phyloP scores from a whole-genome alignment of 2,797 vertebrate genomes.

The Coilia nasus region DNA sequence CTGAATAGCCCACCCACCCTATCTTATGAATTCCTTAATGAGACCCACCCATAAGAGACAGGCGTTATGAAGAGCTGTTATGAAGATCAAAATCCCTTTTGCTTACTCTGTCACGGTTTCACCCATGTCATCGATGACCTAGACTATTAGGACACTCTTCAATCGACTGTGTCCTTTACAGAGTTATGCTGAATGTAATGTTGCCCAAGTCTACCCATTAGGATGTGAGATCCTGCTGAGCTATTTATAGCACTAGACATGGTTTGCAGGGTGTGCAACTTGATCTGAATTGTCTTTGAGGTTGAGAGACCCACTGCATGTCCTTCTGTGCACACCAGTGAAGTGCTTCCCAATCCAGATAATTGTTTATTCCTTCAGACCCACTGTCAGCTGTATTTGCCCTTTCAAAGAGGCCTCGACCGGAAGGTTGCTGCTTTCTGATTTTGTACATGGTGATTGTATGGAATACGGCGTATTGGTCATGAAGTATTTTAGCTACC shows the following conservation, averaged over 20 bases:
- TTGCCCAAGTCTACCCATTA: constrained; percentile 44
- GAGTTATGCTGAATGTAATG: not conserved
- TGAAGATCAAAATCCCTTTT: not conserved
- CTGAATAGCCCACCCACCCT: no score
- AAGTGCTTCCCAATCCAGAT: constrained; percentile 25
- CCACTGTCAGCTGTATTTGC: not conserved
- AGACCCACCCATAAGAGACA: not conserved
- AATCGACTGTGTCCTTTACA: not conserved
- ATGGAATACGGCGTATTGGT: no score
- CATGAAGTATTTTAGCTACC: not conserved
- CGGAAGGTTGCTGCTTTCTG: not conserved
- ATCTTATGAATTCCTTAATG: not conserved
- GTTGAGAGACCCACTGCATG: constrained; percentile 60
- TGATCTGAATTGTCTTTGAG: constrained; percentile 78
- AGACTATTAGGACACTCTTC: not conserved
- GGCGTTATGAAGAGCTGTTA: not conserved
- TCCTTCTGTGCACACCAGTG: constrained; percentile 32
- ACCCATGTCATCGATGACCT: not conserved
- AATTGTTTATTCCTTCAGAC: not conserved
- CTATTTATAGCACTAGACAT: constrained; percentile 75
- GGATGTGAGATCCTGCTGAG: constrained; percentile 68
- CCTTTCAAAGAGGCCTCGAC: not conserved
- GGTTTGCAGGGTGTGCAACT: constrained; percentile 79
- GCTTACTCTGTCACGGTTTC: not conserved
- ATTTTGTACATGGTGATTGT: not conserved